Percentiles rank a stretch among this genome's conserved stretches.
These are phyloP conservation scores for Neoarius graeffei DNA, from an alignment of 2,113 vertebrate genomes.

Conservation along the genomic window DNA sequence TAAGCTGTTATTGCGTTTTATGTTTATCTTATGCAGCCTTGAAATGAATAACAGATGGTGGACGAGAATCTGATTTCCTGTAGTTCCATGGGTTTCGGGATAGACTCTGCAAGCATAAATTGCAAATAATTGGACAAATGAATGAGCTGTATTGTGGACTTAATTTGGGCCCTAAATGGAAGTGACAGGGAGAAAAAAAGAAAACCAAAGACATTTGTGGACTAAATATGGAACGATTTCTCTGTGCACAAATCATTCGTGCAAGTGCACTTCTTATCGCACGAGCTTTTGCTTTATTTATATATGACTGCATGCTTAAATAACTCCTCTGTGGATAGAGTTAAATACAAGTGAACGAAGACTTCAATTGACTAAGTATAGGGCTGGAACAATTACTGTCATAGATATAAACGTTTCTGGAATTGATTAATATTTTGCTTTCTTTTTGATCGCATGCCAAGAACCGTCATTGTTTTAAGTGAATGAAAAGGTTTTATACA, in stretches of 20 bases:
- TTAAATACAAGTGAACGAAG: neutral
- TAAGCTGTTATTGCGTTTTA: constrained; percentile 1
- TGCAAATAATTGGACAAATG: constrained; percentile 18
- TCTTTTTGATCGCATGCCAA: neutral
- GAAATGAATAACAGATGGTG: constrained; percentile 8
- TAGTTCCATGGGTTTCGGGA: neutral
- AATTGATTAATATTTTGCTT: neutral
- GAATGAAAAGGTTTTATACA: neutral
- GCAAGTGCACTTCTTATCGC: constrained; percentile 7
- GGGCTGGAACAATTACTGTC: neutral
- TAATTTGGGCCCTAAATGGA: neutral
- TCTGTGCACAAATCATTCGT: constrained; percentile 6
- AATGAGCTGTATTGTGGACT: neutral
- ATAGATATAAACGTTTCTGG: neutral
- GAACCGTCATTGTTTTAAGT: neutral
- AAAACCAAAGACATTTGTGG: neutral
- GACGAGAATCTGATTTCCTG: constrained; percentile 16
- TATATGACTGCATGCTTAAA: constrained; percentile 65
- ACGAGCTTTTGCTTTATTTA: constrained; percentile 50
- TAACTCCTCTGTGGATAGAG: neutral
- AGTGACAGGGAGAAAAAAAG: neutral
- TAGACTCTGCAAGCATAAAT: neutral
- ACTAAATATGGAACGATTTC: constrained; percentile 31
- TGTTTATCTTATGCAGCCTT: constrained; percentile 11
- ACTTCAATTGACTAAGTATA: neutral